phyloP scores from a whole-genome alignment of 2,888 invertebrate genomes.

The Caenorhabditis sp. region DNA sequence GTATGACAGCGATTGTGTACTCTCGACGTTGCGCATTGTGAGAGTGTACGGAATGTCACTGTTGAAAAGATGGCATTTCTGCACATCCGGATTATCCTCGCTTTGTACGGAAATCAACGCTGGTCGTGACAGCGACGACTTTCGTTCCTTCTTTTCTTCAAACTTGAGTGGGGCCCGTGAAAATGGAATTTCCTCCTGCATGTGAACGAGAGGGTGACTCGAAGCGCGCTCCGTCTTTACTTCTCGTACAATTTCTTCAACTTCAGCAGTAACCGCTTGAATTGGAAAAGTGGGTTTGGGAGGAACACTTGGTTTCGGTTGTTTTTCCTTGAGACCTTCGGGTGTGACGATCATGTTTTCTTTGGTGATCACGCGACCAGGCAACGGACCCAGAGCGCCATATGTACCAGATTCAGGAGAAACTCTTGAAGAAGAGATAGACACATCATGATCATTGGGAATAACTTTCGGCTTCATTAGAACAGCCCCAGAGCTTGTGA shows the following conservation, averaged over 20 bases:
- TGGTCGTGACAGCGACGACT: slow-evolving; percentile 67
- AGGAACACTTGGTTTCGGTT: slow-evolving; percentile 76
- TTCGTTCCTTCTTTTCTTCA: slow-evolving; percentile 53
- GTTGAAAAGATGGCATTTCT: slow-evolving; percentile 76
- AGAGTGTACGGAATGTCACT: slow-evolving; percentile 82
- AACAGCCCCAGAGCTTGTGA: slow-evolving; percentile 72
- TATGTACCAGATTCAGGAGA: slow-evolving; percentile 72
- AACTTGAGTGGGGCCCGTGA: slow-evolving; percentile 59
- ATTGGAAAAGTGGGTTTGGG: slow-evolving; percentile 74
- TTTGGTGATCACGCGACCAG: slow-evolving; percentile 78
- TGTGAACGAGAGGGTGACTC: slow-evolving; percentile 67
- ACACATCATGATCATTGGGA: slow-evolving; percentile 48
- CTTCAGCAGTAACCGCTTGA: slow-evolving; percentile 48
- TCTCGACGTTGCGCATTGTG: slow-evolving; percentile 81
- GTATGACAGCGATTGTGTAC: slow-evolving; percentile 55
- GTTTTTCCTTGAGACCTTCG: slow-evolving; percentile 72
- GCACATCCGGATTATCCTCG: slow-evolving; percentile 81
- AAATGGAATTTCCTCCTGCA: slow-evolving; percentile 66
- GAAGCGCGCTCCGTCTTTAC: slow-evolving; percentile 54
- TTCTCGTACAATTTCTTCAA: slow-evolving; percentile 41
- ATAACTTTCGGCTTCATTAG: slow-evolving; percentile 72
- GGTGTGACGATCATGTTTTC: slow-evolving; percentile 79
- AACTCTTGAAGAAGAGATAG: slow-evolving; percentile 45
- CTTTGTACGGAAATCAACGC: slow-evolving; percentile 80
- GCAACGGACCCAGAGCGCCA: slow-evolving; percentile 76